Evolutionary conservation across 2,797 vertebrate species (phyloP), one percentile per base, ranked within the genome.

Genomic region (Sciurus carolinensis): DNA sequence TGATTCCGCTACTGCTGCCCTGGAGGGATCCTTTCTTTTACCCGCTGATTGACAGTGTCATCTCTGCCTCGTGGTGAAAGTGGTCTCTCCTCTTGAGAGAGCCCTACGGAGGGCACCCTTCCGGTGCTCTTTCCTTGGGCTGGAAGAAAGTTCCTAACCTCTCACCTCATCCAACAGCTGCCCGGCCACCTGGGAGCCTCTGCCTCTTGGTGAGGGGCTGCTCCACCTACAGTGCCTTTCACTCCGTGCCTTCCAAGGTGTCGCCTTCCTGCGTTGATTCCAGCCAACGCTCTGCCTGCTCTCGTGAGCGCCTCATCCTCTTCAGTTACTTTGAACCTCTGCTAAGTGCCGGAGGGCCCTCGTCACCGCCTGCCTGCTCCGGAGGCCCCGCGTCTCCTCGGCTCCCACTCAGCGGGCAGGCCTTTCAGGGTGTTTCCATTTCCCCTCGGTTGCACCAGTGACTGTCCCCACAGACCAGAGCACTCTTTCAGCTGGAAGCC

Each of bases 41-140:
- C 30, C 66, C 26, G 15, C 57, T 11, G 15, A 22, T 10, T 1
- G 24, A 30, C 1, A 7, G 71, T 20, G 26, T 12, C 5, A 4
- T 33, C 28, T 54, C 30, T 50, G 0, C 24, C 22, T 47, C 39
- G 4, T 11, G 13, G 3, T 5, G 5, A 50, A 22, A 17, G 11
- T 50, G 80, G 39, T n/a, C 66, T 86, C 1, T 18, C 30, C 83
- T 83, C 44, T 44, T 22, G 30, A 39, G 11, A 44, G 5, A 24
- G 24, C 36, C 22, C 13, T 5, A 7, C 3, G 6, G 42, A 66
- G 39, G 17, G 8, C 67, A 33, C 1, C 22, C 47, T 39, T 54
- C 2, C 7, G 52, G 6, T 20, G 18, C 4, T 66, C 69, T 47
- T 80, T 86, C 42, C 62, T 22, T 44, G 9, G 36, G 59, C 24